Evolutionary conservation across 2,888 invertebrate species (phyloP).

Genomic region (Drosophila yooni): DNA sequence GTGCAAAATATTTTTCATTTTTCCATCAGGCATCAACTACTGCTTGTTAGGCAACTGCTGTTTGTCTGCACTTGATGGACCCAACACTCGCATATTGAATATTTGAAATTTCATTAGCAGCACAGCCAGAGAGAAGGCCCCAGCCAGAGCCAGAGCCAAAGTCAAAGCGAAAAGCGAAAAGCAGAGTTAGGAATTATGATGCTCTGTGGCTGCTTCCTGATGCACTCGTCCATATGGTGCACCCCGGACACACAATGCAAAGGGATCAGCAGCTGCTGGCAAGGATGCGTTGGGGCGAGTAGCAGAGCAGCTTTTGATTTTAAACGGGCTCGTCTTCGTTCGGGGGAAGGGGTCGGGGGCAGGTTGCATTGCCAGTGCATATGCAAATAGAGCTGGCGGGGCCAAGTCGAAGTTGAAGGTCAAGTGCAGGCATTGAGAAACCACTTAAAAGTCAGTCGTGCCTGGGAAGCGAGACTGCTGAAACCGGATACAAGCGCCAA

Average conservation of each 20-base stretch:
- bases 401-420: constrained; percentile 70
- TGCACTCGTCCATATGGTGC: constrained; percentile 67
- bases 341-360: constrained; percentile 4
- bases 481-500: constrained; percentile 44
- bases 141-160: constrained; percentile 11
- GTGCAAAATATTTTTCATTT: constrained; percentile 38
- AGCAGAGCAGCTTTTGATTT: constrained; percentile 28
- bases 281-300: constrained; percentile 30
- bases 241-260: constrained; percentile 38
- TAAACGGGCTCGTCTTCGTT: constrained; percentile 50
- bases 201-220: constrained; percentile 54
- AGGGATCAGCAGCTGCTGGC: constrained; percentile 44
- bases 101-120: constrained; percentile 60
- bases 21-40: constrained; percentile 32
- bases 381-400: constrained; percentile 27
- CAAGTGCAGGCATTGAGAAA: constrained; percentile 58
- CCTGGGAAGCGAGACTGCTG: constrained; percentile 24
- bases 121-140: constrained; percentile 32
- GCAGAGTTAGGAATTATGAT: constrained; percentile 47
- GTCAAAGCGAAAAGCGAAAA: background rate
- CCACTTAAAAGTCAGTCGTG: constrained; percentile 68
- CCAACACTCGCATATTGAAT: constrained; percentile 58
- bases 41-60: constrained; percentile 8
- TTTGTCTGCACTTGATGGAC: constrained; percentile 18
- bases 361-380: constrained; percentile 46